phyloP scores from a whole-genome alignment of 1,140 invertebrate genomes.

The Drosophila baimaii region DNA sequence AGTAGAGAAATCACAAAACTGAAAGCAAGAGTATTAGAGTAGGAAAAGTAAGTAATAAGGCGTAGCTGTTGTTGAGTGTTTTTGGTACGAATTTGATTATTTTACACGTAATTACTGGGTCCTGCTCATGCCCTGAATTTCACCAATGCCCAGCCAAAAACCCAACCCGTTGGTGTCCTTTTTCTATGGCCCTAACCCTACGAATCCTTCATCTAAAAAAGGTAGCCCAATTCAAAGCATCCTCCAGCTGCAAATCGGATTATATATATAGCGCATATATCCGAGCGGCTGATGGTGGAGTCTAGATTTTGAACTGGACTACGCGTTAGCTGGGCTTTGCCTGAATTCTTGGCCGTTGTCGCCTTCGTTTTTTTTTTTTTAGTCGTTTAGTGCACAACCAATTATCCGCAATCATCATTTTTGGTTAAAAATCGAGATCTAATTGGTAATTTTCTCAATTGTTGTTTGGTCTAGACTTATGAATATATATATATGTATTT shows the following conservation, averaged over 20 bases:
- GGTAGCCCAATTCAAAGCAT: slow-evolving; percentile 5
- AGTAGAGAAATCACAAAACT: slow-evolving; percentile 3
- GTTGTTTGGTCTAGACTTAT: slow-evolving; percentile 49
- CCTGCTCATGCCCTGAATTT: slow-evolving; percentile 9
- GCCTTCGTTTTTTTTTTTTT: slow-evolving; percentile 10
- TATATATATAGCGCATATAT: slow-evolving; percentile 9
- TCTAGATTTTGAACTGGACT: slow-evolving; percentile 4
- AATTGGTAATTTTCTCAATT: slow-evolving; percentile 61
- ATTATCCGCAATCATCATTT: slow-evolving; percentile 84
- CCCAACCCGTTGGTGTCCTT: slow-evolving; percentile 8
- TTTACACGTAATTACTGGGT: slow-evolving; percentile 9
- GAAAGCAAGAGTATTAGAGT: slow-evolving; percentile 9
- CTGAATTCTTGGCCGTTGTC: slow-evolving; percentile 13
- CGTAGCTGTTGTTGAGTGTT: slow-evolving; percentile 17
- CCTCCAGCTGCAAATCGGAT: slow-evolving; percentile 1
- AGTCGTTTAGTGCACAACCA: slow-evolving; percentile 81
- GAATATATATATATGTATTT: neutral
- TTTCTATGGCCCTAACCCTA: neutral
- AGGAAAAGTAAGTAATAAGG: slow-evolving; percentile 1
- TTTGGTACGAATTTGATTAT: neutral
- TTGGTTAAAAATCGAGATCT: slow-evolving; percentile 83
- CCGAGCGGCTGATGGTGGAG: slow-evolving; percentile 1
- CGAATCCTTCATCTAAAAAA: neutral
- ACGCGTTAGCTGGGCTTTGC: neutral
- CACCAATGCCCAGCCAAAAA: slow-evolving; percentile 17